Conservation (phyloP, 2,113 vertebrate genomes). For the Cebus imitator region DNA sequence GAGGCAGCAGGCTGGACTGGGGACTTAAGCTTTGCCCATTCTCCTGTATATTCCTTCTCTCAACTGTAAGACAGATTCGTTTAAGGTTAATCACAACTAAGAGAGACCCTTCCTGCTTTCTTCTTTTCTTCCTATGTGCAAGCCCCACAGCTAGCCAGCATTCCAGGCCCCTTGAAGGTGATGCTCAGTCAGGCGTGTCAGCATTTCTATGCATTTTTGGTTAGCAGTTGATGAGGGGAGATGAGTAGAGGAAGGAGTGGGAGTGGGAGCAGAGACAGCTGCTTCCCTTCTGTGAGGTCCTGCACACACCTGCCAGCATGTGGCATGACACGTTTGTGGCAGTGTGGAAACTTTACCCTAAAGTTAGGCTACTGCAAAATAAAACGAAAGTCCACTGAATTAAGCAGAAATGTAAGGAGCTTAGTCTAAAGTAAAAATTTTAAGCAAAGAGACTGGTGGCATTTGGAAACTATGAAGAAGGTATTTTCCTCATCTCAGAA, state of each 20-base stretch:
- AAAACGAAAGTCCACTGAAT: background rate
- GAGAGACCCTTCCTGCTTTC: background rate
- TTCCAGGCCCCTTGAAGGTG: background rate
- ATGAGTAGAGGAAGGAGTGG: background rate
- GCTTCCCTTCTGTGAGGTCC: background rate
- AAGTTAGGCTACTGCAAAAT: background rate
- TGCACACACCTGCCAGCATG: background rate
- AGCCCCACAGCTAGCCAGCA: background rate
- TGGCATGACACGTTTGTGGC: background rate
- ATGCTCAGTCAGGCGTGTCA: background rate
- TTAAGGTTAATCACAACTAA: background rate
- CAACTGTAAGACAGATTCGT: background rate
- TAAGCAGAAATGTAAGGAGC: background rate
- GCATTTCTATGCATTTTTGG: background rate
- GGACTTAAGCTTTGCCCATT: background rate
- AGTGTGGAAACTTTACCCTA: background rate
- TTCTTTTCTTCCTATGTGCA: background rate
- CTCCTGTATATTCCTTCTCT: too few relatives aligned
- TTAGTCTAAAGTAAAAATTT: background rate
- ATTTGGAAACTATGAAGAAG: background rate
- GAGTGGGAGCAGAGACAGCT: background rate
- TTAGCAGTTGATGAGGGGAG: background rate
- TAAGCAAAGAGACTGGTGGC: background rate
- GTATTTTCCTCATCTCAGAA: background rate
- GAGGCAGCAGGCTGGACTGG: background rate